Conservation (phyloP, 2,113 vertebrate genomes). For the Myotis brandtii region DNA sequence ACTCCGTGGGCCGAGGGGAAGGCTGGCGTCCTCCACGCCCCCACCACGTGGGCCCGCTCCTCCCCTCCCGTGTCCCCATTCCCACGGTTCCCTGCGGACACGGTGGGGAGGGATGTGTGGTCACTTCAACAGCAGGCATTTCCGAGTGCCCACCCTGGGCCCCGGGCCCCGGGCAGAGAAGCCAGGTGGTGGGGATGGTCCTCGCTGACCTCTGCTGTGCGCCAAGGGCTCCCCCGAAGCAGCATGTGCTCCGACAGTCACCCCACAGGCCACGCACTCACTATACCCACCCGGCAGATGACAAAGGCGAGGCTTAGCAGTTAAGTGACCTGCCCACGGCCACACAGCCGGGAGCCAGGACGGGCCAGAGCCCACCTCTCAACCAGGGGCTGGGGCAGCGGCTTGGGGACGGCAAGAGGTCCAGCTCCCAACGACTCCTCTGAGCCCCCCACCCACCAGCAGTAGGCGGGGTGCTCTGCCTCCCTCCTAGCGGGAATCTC, state of each 20-base stretch:
- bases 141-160: not conserved
- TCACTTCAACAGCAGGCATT: not conserved
- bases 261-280: not conserved
- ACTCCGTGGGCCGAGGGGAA: not conserved
- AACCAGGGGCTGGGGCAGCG: rapidly evolving
- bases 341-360: not conserved
- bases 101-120: rapidly evolving
- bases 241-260: too few relatives aligned
- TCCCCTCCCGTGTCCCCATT: rapidly evolving
- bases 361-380: rapidly evolving
- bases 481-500: not conserved
- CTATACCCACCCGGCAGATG: not conserved
- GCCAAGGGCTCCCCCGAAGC: rapidly evolving
- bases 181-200: not conserved
- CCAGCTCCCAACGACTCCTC: not conserved
- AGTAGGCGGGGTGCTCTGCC: too few relatives aligned
- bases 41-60: rapidly evolving
- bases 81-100: not conserved
- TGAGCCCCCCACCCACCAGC: not conserved
- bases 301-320: not conserved
- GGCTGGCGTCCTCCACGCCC: rapidly evolving
- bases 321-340: not conserved
- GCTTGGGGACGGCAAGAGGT: not conserved
- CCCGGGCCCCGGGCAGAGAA: not conserved
- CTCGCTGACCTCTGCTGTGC: rapidly evolving